These are phyloP conservation scores for Lamellibrachia columna DNA, from an alignment of 2,888 invertebrate species.

Conservation along the genomic window DNA sequence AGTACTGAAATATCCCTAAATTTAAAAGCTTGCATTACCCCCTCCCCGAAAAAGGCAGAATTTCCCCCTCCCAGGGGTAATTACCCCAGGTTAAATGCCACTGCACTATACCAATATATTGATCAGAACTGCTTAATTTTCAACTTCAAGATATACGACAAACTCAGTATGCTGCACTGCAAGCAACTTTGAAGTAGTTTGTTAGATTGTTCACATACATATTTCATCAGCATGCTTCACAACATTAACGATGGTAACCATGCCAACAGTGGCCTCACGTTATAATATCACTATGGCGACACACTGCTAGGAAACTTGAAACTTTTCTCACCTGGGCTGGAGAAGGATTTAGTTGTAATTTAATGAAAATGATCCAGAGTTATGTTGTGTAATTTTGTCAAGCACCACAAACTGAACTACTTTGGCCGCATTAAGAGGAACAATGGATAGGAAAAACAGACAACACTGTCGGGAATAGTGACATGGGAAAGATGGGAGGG, in stretches of 20 bases:
- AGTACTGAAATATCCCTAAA: too few relatives aligned
- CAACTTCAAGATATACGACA: neutral
- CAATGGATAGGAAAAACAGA: too few relatives aligned
- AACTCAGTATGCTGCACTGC: neutral
- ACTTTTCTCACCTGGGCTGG: neutral
- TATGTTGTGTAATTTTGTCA: too few relatives aligned
- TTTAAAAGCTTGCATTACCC: too few relatives aligned
- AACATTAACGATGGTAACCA: neutral
- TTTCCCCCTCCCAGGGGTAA: too few relatives aligned
- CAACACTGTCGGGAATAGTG: too few relatives aligned
- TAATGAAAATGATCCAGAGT: neutral
- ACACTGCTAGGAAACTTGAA: neutral
- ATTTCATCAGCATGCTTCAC: neutral
- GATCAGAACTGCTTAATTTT: neutral
- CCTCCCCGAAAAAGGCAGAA: too few relatives aligned
- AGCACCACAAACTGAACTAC: too few relatives aligned
- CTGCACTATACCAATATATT: neutral
- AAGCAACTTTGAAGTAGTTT: neutral
- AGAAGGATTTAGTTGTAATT: neutral
- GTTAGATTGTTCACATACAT: neutral
- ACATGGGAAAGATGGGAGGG: too few relatives aligned
- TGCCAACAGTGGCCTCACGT: neutral
- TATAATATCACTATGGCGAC: neutral
- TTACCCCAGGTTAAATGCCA: too few relatives aligned
- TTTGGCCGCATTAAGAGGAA: too few relatives aligned